These are phyloP conservation scores for Mellilla xanthometata DNA, from an alignment of 2,888 invertebrate species.

Conservation along the genomic window DNA sequence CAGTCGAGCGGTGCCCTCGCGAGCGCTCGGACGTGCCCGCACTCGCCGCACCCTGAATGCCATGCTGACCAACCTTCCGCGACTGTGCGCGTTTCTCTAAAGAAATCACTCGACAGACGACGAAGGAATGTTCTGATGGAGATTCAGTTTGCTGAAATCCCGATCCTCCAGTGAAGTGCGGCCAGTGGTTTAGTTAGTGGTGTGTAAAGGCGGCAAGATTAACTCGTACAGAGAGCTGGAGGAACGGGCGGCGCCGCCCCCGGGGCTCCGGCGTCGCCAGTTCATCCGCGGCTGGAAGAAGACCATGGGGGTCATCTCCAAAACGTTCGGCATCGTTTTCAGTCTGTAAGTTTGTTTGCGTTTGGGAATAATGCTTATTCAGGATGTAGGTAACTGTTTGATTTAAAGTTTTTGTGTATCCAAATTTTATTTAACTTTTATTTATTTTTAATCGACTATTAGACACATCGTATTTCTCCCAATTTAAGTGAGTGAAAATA, in stretches of 20 bases:
- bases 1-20: conserved; percentile 27
- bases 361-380: no score
- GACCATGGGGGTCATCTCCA: conserved; percentile 89
- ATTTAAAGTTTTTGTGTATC: no score
- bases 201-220: conserved; percentile 65
- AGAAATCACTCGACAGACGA: conserved; percentile 46
- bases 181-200: conserved; percentile 48
- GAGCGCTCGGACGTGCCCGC: conserved; percentile 49
- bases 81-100: conserved; percentile 55
- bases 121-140: conserved; percentile 18
- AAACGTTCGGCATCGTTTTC: conserved; percentile 90
- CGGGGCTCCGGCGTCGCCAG: conserved; percentile 77
- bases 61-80: conserved; percentile 47
- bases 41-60: conserved; percentile 34
- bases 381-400: no score
- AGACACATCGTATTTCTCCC: no score
- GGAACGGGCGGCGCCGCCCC: conserved; percentile 68
- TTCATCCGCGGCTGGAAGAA: conserved; percentile 79
- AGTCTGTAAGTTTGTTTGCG: conserved; percentile 86
- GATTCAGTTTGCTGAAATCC: conserved; percentile 11
- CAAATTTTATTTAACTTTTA: no score
- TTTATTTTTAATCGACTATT: no score
- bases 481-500: no score
- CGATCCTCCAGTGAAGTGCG: conserved; percentile 53
- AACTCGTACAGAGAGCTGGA: conserved; percentile 71